Evolutionary conservation across 2,888 invertebrate genomes (phyloP).

Genomic region (Xiphydria camelus): DNA sequence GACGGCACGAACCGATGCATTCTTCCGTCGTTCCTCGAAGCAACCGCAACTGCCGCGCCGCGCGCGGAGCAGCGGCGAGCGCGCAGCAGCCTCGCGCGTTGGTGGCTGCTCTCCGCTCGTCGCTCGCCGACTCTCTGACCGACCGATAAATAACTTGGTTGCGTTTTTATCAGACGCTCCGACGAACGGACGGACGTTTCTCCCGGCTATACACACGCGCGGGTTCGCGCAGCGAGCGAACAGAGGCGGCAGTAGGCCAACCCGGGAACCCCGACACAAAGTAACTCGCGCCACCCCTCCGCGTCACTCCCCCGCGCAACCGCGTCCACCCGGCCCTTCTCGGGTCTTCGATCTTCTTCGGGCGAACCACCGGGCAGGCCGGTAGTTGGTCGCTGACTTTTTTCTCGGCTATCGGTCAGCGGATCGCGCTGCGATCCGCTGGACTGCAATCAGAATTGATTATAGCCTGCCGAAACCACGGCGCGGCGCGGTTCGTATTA

Average conservation of each 20-base stretch:
- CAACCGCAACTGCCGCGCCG: too few species aligned
- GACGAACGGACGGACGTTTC: constrained; percentile 7
- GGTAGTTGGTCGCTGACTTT: constrained; percentile 52
- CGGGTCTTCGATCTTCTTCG: constrained; percentile 7
- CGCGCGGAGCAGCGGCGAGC: too few species aligned
- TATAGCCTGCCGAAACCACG: constrained; percentile 57
- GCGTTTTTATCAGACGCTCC: constrained; percentile 44
- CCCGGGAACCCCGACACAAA: constrained; percentile 3
- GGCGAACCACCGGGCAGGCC: constrained; percentile 29
- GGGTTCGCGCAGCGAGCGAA: constrained; percentile 11
- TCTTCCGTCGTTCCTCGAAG: constrained; percentile 44
- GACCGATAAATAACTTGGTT: constrained; percentile 44
- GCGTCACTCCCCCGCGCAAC: constrained; percentile 15
- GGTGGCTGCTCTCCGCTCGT: too few species aligned
- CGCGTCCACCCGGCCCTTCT: constrained; percentile 13
- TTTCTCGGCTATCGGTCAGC: constrained; percentile 52
- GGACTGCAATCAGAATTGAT: constrained; percentile 57
- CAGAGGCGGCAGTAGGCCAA: constrained; percentile 3
- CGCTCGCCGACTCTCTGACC: too few species aligned
- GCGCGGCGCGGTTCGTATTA: constrained; percentile 49
- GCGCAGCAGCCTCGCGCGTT: too few species aligned
- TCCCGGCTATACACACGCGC: constrained; percentile 6
- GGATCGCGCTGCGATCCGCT: constrained; percentile 53
- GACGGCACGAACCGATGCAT: constrained; percentile 34
- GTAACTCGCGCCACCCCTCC: constrained; percentile 8